Percentiles rank a stretch among this genome's conserved stretches.
These are phyloP conservation scores for Phlogophora meticulosa DNA, from an alignment of 2,888 invertebrate genomes.

Conservation along the genomic window DNA sequence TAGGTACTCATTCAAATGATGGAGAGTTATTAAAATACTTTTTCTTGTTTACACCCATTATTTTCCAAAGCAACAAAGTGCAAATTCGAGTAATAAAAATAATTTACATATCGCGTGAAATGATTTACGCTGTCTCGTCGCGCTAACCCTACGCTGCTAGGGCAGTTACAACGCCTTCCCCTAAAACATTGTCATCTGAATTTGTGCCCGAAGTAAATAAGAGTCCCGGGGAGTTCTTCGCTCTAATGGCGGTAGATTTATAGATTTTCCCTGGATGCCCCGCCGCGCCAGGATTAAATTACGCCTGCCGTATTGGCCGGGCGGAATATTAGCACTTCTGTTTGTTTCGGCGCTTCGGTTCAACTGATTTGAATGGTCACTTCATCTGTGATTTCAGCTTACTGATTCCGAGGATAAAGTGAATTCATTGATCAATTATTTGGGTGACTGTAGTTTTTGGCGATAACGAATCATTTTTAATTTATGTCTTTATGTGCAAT, in stretches of 20 bases:
- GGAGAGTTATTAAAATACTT: conserved; percentile 54
- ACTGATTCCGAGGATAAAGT: conserved; percentile 35
- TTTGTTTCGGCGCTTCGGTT: conserved; percentile 85
- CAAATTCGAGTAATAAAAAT: conserved; percentile 64
- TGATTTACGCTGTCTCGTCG: conserved; percentile 70
- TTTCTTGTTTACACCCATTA: conserved; percentile 50
- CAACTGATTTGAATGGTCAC: conserved; percentile 83
- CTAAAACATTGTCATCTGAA: conserved; percentile 92
- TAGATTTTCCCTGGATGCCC: conserved; percentile 90
- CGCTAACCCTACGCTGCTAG: conserved; percentile 81
- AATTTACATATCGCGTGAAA: conserved; percentile 60
- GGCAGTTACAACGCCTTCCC: conserved; percentile 90
- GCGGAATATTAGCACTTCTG: conserved; percentile 89
- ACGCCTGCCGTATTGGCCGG: conserved; percentile 89
- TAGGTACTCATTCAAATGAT: conserved; percentile 37
- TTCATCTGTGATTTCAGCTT: conserved; percentile 70
- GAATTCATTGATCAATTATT: conserved; percentile 39
- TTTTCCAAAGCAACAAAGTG: conserved; percentile 55
- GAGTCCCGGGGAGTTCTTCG: conserved; percentile 88
- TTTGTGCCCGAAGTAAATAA: conserved; percentile 91
- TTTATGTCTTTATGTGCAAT: background rate
- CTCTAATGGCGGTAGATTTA: conserved; percentile 91
- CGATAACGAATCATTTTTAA: background rate
- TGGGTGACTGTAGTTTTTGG: conserved; percentile 14
- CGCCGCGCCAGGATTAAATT: conserved; percentile 89